A percentile compares a stretch with the other conserved stretches of the same genome.
These are phyloP conservation scores for Lycaena phlaeas DNA, from an alignment of 2,888 invertebrate genomes.

Conservation along the genomic window DNA sequence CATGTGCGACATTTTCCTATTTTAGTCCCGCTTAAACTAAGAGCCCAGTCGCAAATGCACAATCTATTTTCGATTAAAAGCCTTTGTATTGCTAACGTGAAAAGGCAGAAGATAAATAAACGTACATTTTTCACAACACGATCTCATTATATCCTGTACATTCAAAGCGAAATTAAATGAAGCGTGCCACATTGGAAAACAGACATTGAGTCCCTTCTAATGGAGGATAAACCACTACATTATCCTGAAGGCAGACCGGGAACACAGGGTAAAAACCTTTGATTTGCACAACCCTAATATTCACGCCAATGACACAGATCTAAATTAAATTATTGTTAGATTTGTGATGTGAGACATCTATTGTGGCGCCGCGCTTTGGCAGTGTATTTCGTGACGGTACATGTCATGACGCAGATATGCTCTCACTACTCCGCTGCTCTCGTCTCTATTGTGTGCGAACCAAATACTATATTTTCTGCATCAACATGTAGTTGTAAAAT, in stretches of 20 bases:
- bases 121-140: constrained; percentile 1
- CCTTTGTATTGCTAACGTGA: background rate
- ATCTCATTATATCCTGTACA: constrained; percentile 1
- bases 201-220: constrained; percentile 10
- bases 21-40: too few species aligned
- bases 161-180: constrained; percentile 11
- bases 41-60: too few species aligned
- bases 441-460: too few species aligned
- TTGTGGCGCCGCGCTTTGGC: too few species aligned
- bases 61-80: background rate
- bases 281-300: background rate
- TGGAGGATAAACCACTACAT: constrained; percentile 11
- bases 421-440: too few species aligned
- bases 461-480: too few species aligned
- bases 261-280: constrained; percentile 6
- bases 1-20: too few species aligned
- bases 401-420: too few species aligned
- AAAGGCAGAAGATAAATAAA: constrained; percentile 1
- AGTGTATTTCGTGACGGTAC: too few species aligned
- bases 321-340: too few species aligned
- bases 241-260: constrained; percentile 7
- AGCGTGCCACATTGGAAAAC: constrained; percentile 9
- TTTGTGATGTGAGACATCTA: too few species aligned
- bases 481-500: too few species aligned
- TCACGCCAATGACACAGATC: background rate